Evolutionary conservation across 2,797 vertebrate species (phyloP).

Genomic region (Mormyrops boulengeri): DNA sequence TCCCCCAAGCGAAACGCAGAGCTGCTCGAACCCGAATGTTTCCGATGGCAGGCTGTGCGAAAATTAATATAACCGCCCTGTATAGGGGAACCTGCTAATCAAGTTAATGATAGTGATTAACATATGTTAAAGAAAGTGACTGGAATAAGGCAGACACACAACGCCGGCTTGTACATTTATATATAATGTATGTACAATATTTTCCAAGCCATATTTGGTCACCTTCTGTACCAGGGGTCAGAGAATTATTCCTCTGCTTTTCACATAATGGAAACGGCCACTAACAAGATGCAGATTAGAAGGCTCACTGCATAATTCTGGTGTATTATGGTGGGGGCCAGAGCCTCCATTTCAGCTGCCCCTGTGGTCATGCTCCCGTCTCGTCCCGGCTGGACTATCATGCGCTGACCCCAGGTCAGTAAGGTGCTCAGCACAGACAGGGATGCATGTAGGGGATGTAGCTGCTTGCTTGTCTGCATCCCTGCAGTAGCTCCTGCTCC

Average conservation of each 20-base stretch:
- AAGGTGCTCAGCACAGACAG: neutral
- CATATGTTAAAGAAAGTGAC: neutral
- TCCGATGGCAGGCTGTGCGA: neutral
- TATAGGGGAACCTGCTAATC: neutral
- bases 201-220: neutral
- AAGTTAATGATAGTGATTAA: neutral
- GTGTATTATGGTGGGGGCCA: neutral
- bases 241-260: neutral
- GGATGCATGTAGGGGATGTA: neutral
- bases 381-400: neutral
- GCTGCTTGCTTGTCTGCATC: neutral
- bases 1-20: neutral
- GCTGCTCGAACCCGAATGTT: neutral
- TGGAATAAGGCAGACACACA: neutral
- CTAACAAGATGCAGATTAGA: slow-evolving; percentile 51
- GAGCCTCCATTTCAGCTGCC: neutral
- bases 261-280: slow-evolving; percentile 19
- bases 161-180: neutral
- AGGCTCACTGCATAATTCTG: slow-evolving; percentile 25
- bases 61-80: neutral
- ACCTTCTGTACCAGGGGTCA: slow-evolving; percentile 11
- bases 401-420: slow-evolving; percentile 1
- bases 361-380: neutral
- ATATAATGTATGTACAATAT: slow-evolving; percentile 14
- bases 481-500: neutral